Evolutionary conservation across 2,113 vertebrate genomes (phyloP).

Genomic region (Macquaria australasica): DNA sequence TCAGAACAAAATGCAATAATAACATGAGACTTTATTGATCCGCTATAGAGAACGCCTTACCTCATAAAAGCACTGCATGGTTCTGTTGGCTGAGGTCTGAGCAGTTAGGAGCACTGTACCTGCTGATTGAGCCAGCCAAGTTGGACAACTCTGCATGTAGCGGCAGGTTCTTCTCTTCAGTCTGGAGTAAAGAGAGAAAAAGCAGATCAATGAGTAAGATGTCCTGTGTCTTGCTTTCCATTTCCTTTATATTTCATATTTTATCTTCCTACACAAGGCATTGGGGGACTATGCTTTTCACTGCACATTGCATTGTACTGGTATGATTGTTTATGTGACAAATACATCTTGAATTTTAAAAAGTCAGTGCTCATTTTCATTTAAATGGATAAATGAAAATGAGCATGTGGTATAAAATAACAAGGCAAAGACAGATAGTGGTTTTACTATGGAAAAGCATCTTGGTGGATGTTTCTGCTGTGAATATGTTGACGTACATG

Average conservation of each 20-base stretch:
- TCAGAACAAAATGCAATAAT: constrained; percentile 47
- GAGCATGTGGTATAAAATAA: constrained; percentile 2
- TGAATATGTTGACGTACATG: constrained; percentile 29
- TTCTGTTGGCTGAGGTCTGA: constrained; percentile 29
- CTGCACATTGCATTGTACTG: neutral
- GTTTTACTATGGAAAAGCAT: constrained; percentile 4
- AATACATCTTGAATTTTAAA: constrained; percentile 15
- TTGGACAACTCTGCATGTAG: constrained; percentile 56
- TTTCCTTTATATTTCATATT: constrained; percentile 9
- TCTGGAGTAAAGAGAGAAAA: constrained; percentile 45
- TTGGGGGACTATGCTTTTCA: neutral
- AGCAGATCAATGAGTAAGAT: constrained; percentile 24
- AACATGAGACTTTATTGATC: constrained; percentile 30
- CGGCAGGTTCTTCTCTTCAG: constrained; percentile 40
- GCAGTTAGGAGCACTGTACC: constrained; percentile 55
- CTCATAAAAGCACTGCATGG: constrained; percentile 16
- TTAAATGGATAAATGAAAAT: constrained; percentile 9
- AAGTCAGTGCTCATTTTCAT: neutral
- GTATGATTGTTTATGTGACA: neutral
- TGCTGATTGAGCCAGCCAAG: constrained; percentile 66
- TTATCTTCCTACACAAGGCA: neutral
- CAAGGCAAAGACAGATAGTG: neutral
- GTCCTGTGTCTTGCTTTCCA: neutral
- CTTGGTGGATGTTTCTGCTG: neutral
- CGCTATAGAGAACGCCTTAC: neutral